A percentile compares a stretch with the other conserved stretches of the same genome.
Evolutionary conservation across 2,797 vertebrate species (phyloP).

Genomic region (Anguilla megastoma): DNA sequence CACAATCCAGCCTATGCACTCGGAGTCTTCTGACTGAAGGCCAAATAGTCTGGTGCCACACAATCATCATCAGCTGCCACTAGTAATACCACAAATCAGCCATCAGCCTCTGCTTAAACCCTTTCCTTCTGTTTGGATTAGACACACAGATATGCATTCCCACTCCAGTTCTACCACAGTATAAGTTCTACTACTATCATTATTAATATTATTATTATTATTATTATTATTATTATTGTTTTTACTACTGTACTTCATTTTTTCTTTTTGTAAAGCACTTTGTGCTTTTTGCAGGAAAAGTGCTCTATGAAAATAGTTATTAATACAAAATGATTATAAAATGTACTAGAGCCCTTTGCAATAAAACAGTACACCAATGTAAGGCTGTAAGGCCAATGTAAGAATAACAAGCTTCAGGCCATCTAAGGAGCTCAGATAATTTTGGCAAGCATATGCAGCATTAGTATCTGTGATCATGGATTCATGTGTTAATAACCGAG

Average conservation of each 20-base stretch:
- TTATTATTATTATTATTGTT: too few relatives aligned
- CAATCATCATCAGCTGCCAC: not conserved
- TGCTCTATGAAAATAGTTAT: too few relatives aligned
- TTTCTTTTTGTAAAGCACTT: too few relatives aligned
- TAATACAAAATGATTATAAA: not conserved
- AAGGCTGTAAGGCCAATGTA: not conserved
- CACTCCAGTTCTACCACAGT: not conserved
- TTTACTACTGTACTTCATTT: too few relatives aligned
- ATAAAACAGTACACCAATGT: not conserved
- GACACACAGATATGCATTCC: not conserved
- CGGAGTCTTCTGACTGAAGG: conserved; percentile 34
- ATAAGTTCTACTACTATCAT: too few relatives aligned
- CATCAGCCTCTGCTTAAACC: conserved; percentile 34
- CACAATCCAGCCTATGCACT: conserved; percentile 44
- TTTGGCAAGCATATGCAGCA: not conserved
- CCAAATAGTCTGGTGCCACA: conserved; percentile 10
- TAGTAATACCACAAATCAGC: conserved; percentile 27
- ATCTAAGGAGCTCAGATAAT: not conserved
- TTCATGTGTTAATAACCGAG: not conserved
- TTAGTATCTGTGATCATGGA: not conserved
- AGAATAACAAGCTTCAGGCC: not conserved
- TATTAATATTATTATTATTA: too few relatives aligned
- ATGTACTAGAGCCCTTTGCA: conserved; percentile 11
- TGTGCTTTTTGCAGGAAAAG: too few relatives aligned
- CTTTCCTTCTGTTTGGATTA: conserved; percentile 37